phyloP scores from a whole-genome alignment of 1,140 invertebrate genomes.

The Dreissena rostriformis region DNA sequence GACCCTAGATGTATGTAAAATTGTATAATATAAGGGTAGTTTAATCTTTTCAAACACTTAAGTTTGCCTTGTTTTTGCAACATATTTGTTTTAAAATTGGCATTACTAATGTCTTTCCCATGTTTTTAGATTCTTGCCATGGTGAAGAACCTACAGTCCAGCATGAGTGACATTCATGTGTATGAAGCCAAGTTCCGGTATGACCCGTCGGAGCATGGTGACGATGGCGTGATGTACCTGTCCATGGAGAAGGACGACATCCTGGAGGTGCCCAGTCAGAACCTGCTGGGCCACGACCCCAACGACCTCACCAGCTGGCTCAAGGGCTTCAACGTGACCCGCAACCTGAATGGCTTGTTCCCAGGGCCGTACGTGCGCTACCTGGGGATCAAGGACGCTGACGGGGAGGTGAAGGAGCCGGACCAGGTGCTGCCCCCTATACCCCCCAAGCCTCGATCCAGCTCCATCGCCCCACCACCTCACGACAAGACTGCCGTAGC shows the following conservation, averaged over 20 bases:
- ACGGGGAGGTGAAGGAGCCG: constrained; percentile 33
- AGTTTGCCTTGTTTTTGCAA: too few relatives aligned
- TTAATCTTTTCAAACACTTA: too few relatives aligned
- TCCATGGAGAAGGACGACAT: constrained; percentile 40
- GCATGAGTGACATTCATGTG: constrained; percentile 37
- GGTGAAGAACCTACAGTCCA: too few relatives aligned
- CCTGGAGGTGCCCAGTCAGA: constrained; percentile 31
- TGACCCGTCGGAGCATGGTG: constrained; percentile 36
- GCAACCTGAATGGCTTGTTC: constrained; percentile 45
- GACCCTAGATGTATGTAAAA: too few relatives aligned
- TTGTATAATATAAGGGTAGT: too few relatives aligned
- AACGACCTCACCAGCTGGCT: constrained; percentile 44
- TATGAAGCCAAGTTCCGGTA: constrained; percentile 50
- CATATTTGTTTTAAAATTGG: too few relatives aligned
- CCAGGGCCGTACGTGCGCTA: constrained; percentile 53
- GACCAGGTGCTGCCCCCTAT: constrained; percentile 27
- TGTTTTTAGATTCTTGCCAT: too few relatives aligned
- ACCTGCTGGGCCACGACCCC: constrained; percentile 22
- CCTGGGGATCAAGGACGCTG: constrained; percentile 39
- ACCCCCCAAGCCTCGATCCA: constrained; percentile 42
- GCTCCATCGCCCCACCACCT: constrained; percentile 9
- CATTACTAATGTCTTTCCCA: not conserved
- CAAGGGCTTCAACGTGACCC: constrained; percentile 40
- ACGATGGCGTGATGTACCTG: constrained; percentile 27
- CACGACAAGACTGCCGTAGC: not conserved